phyloP scores from a whole-genome alignment of 2,113 vertebrate species.

The Capreolus pygargus region DNA sequence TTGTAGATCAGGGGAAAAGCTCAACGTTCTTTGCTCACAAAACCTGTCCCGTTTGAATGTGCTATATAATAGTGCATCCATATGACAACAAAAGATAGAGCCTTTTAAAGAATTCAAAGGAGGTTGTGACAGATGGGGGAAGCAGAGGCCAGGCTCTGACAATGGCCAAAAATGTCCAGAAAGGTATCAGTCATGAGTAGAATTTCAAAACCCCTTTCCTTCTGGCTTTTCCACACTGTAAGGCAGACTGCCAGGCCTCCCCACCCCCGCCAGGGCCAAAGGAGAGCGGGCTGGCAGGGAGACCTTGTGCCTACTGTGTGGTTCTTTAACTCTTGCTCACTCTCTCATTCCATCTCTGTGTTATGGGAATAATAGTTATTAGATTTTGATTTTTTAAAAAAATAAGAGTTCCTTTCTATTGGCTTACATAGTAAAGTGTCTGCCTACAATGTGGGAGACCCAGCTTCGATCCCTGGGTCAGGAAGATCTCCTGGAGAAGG shows the following conservation, averaged over 20 bases:
- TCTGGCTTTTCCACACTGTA: background rate
- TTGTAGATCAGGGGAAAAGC: background rate
- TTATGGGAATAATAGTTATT: no score
- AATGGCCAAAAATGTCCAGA: background rate
- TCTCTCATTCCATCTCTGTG: background rate
- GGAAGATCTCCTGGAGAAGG: no score
- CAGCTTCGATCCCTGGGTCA: no score
- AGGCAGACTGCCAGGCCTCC: background rate
- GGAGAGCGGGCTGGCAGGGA: background rate
- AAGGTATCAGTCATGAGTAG: background rate
- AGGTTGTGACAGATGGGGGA: background rate
- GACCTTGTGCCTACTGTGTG: background rate
- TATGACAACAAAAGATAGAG: background rate
- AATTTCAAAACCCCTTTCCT: background rate
- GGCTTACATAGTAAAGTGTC: background rate
- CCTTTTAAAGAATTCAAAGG: conserved; percentile 22
- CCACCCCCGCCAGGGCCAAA: background rate
- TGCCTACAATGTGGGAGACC: no score
- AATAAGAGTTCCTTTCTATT: background rate
- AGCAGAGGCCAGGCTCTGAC: conserved; percentile 14
- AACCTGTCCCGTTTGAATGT: background rate
- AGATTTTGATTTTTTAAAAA: background rate
- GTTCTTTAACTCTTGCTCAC: background rate
- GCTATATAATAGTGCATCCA: background rate
- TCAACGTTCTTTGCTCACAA: background rate